These are phyloP conservation scores for Lycopodina hypogea DNA, from an alignment of 37 sponge, comb jelly and placozoan species.

Conservation along the genomic window DNA sequence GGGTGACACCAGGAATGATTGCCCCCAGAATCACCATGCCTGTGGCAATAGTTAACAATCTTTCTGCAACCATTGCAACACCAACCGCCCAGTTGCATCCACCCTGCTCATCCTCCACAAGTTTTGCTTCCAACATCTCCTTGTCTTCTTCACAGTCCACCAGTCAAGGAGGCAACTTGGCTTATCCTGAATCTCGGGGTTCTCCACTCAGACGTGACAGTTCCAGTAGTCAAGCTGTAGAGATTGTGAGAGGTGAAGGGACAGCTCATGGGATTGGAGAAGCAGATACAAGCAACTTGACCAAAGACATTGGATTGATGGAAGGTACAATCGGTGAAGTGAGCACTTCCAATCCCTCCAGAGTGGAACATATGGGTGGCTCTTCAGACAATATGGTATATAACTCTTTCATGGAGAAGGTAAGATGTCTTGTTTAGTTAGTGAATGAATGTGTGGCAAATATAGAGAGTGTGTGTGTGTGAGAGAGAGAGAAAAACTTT, in stretches of 20 bases:
- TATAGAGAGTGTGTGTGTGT: too few species aligned
- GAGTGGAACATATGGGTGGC: slow-evolving; percentile 47
- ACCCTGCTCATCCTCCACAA: neutral
- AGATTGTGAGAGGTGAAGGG: slow-evolving; percentile 6
- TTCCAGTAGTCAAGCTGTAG: neutral
- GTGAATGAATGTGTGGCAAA: too few species aligned
- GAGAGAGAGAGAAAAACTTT: neutral
- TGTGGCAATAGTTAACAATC: neutral
- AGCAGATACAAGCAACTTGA: neutral
- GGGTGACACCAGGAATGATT: neutral
- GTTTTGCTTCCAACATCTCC: neutral
- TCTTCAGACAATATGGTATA: slow-evolving; percentile 60
- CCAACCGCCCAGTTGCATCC: neutral
- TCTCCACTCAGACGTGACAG: neutral
- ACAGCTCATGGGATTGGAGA: slow-evolving; percentile 6
- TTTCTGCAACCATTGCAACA: slow-evolving; percentile 4
- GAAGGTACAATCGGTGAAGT: slow-evolving; percentile 56
- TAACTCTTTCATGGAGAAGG: slow-evolving; percentile 66
- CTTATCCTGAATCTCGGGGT: neutral
- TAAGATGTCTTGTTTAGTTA: neutral
- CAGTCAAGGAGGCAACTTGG: neutral
- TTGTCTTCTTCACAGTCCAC: too few species aligned
- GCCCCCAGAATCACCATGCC: neutral
- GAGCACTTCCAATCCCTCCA: slow-evolving; percentile 19
- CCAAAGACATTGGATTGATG: slow-evolving; percentile 47